Conservation (phyloP, 2,888 invertebrate species). For the Hyles lineata region DNA sequence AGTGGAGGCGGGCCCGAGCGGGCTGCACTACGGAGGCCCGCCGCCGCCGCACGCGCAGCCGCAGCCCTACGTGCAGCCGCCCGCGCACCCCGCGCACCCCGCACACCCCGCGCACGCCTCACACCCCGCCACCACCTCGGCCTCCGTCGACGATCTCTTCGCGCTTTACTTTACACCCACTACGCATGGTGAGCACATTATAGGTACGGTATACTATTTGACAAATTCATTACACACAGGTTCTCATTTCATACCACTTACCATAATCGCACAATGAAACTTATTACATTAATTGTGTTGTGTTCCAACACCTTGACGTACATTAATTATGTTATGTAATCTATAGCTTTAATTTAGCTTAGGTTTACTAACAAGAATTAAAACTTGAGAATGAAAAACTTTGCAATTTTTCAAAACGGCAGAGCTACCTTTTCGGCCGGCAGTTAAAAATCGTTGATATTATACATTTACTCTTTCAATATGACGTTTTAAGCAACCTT, state of each 20-base stretch:
- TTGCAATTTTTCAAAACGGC: no score
- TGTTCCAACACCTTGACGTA: no score
- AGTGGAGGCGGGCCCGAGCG: slow-evolving; percentile 85
- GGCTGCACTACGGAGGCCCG: slow-evolving; percentile 78
- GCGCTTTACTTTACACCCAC: slow-evolving; percentile 90
- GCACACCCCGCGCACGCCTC: slow-evolving; percentile 55
- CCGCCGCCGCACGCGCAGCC: slow-evolving; percentile 79
- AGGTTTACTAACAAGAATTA: no score
- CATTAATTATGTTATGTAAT: no score
- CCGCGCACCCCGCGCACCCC: slow-evolving; percentile 72
- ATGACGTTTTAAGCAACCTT: no score
- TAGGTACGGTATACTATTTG: slow-evolving; percentile 39
- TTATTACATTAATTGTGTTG: neutral
- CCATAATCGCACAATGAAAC: neutral
- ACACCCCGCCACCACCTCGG: slow-evolving; percentile 75
- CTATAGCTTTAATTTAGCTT: no score
- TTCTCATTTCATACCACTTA: neutral
- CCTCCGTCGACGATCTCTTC: slow-evolving; percentile 90
- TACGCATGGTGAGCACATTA: slow-evolving; percentile 82
- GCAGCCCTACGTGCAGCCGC: slow-evolving; percentile 68
- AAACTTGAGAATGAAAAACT: no score
- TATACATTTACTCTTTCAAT: no score
- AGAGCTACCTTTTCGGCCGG: no score
- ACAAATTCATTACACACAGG: slow-evolving; percentile 13
- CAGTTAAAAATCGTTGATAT: no score